Percentiles rank a stretch among this genome's conserved stretches.
Evolutionary conservation across 2,113 vertebrate species (phyloP).

Genomic region (Ramphastos sulfuratus): DNA sequence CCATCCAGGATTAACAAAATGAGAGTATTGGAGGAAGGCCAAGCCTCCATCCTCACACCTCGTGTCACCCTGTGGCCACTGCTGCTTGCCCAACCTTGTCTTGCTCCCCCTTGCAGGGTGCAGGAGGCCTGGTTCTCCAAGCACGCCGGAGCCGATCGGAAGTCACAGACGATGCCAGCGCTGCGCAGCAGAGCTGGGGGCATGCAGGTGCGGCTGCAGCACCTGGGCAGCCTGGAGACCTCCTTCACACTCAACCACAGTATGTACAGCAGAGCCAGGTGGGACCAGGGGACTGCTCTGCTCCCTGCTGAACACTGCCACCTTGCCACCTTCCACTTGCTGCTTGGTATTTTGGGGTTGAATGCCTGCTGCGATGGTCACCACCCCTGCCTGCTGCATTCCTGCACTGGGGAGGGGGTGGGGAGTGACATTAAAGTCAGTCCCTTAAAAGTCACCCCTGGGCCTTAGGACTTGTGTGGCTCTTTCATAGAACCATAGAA

Average conservation of each 20-base stretch:
- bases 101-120: constrained; percentile 70
- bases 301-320: not conserved
- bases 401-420: not conserved
- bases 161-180: constrained; percentile 94
- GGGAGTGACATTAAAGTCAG: not conserved
- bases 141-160: constrained; percentile 83
- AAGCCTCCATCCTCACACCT: not conserved
- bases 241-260: constrained; percentile 94
- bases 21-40: not conserved
- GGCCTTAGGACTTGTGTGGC: not conserved
- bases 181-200: constrained; percentile 86
- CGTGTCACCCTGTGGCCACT: accelerated
- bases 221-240: constrained; percentile 90
- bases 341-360: not conserved
- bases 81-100: not conserved
- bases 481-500: not conserved
- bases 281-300: not conserved
- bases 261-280: constrained; percentile 56
- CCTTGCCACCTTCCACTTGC: not conserved
- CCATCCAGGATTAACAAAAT: not conserved
- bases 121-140: constrained; percentile 87
- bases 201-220: constrained; percentile 87
- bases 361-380: not conserved
- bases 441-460: not conserved
- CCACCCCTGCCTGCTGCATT: not conserved